phyloP scores from a whole-genome alignment of 2,888 invertebrate genomes.

The Galeopsomyia nigrocyanea region DNA sequence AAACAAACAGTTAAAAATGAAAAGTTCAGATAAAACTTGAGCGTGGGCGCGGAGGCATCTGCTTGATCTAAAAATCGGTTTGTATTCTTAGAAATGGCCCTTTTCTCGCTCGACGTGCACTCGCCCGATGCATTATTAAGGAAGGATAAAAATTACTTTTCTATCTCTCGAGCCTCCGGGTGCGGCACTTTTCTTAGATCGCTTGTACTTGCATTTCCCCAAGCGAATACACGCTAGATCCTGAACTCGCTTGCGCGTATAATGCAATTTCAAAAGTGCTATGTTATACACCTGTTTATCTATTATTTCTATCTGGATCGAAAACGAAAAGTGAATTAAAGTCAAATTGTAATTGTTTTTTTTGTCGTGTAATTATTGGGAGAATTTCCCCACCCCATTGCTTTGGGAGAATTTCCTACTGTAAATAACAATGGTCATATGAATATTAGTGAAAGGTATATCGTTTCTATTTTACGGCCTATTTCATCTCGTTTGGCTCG shows the following conservation, averaged over 20 bases:
- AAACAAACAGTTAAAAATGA: neutral
- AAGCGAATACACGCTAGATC: conserved; percentile 10
- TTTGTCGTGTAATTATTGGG: no score
- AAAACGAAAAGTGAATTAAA: no score
- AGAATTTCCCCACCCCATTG: no score
- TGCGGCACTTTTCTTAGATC: conserved; percentile 17
- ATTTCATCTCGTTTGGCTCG: no score
- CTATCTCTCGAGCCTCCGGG: conserved; percentile 5
- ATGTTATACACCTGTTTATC: conserved; percentile 1
- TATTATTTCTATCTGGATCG: neutral
- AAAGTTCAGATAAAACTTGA: neutral
- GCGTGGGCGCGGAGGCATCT: neutral
- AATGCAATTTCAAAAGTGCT: conserved; percentile 33
- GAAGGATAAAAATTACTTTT: conserved; percentile 47
- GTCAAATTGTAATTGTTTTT: no score
- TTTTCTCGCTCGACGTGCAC: conserved; percentile 30
- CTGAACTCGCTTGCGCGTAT: neutral
- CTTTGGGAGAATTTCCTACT: no score
- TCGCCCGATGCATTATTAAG: conserved; percentile 49
- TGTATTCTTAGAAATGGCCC: conserved; percentile 25
- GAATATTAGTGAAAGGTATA: no score
- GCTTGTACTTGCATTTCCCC: neutral
- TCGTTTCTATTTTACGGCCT: no score
- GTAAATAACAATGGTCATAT: no score
- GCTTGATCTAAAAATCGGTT: conserved; percentile 1